Conservation (phyloP, 2,888 invertebrate species). For the Trachelus troglodyta region DNA sequence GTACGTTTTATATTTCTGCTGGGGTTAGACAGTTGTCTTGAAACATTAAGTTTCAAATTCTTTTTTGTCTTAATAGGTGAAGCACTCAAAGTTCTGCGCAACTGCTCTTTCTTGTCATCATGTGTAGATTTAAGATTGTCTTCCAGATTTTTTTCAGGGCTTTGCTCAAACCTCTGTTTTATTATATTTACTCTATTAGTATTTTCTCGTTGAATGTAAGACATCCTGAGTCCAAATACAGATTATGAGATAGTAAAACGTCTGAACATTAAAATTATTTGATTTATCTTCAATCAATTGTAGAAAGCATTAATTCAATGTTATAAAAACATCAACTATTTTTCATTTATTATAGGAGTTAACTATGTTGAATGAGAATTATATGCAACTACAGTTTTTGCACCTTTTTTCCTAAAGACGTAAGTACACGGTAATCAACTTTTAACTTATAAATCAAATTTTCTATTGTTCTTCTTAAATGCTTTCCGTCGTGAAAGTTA, state of each 20-base stretch:
- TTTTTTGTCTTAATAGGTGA: constrained; percentile 14
- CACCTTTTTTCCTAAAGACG: background rate
- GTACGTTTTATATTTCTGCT: constrained; percentile 71
- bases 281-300: background rate
- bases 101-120: constrained; percentile 52
- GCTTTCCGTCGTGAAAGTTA: background rate
- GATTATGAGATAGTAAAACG: background rate
- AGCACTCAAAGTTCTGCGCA: constrained; percentile 15
- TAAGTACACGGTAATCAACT: background rate
- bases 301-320: background rate
- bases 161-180: constrained; percentile 74
- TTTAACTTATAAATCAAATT: background rate
- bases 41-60: constrained; percentile 52
- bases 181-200: constrained; percentile 73
- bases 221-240: constrained; percentile 8
- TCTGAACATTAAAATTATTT: constrained; percentile 2
- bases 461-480: background rate
- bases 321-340: background rate
- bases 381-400: background rate
- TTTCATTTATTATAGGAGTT: background rate
- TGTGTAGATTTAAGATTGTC: constrained; percentile 19
- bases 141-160: constrained; percentile 26
- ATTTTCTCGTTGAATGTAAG: constrained; percentile 43
- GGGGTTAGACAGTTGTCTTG: constrained; percentile 69
- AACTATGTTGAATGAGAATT: background rate